Conservation (phyloP, 2,113 vertebrate genomes). For the Nanorana parkeri region DNA sequence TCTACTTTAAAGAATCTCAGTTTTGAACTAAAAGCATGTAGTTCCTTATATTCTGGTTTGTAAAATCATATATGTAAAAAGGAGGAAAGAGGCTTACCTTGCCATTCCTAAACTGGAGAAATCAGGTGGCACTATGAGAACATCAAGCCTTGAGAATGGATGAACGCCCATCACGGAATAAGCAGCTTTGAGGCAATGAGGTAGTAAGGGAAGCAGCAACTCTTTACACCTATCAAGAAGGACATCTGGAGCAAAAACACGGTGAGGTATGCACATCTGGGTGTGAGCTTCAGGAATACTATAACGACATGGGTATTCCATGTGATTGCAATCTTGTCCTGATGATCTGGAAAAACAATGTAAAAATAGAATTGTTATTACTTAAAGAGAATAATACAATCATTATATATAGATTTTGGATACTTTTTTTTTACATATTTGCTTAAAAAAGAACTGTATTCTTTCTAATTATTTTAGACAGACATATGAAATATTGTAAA, state of each 20-base stretch:
- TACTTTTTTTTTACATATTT: too few species aligned
- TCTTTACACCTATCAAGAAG: conserved; percentile 75
- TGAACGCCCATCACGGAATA: conserved; percentile 85
- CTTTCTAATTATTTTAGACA: too few species aligned
- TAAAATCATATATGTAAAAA: too few species aligned
- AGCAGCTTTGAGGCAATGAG: conserved; percentile 86
- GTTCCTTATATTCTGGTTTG: too few species aligned
- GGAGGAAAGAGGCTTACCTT: conserved; percentile 77
- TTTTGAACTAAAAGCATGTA: too few species aligned
- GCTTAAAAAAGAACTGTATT: too few species aligned
- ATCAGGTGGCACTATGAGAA: conserved; percentile 90
- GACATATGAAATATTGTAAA: too few species aligned
- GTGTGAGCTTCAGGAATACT: conserved; percentile 66
- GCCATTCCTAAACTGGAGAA: conserved; percentile 97
- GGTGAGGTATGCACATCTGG: conserved; percentile 84
- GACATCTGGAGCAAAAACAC: conserved; percentile 83
- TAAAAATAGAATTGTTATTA: neutral
- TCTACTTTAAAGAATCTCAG: too few species aligned
- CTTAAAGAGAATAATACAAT: neutral
- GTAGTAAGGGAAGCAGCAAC: conserved; percentile 76
- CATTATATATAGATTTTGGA: too few species aligned
- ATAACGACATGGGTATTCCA: conserved; percentile 91
- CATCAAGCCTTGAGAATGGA: conserved; percentile 90
- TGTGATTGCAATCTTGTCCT: conserved; percentile 78
- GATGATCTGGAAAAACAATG: conserved; percentile 60